Conservation (phyloP, 2,113 vertebrate genomes). For the Eonycteris spelaea region DNA sequence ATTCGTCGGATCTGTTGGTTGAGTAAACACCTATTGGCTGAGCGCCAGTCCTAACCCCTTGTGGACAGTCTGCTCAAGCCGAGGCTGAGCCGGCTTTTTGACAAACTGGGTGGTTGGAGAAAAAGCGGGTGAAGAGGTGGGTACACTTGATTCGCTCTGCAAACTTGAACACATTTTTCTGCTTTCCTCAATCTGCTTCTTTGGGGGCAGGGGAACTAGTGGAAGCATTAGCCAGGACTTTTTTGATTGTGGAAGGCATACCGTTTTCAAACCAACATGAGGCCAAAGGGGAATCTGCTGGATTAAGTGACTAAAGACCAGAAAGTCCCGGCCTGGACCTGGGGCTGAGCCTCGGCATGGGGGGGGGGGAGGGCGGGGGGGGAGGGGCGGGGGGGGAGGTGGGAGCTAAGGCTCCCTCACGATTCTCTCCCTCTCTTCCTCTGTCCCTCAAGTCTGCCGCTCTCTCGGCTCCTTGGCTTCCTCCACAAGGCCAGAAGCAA, state of each 20-base stretch:
- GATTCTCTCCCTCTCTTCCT: background rate
- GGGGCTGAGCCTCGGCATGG: background rate
- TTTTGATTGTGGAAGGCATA: background rate
- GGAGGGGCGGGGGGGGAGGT: too few species aligned
- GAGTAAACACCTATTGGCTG: background rate
- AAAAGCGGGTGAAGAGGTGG: background rate
- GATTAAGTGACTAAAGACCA: background rate
- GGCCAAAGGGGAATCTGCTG: background rate
- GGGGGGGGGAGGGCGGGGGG: too few species aligned
- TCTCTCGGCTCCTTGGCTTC: background rate
- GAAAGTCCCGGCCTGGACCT: background rate
- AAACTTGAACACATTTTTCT: background rate
- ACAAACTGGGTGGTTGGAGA: background rate
- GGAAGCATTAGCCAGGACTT: background rate
- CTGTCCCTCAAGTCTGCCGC: background rate
- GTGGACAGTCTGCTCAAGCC: rapidly evolving
- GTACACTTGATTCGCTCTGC: background rate
- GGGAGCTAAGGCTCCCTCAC: background rate
- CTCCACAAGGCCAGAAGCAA: background rate
- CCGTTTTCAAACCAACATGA: background rate
- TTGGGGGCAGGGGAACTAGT: background rate
- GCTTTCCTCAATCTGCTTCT: background rate
- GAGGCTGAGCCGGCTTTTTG: background rate
- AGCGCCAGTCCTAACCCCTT: background rate
- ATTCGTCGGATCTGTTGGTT: background rate